A percentile compares a stretch with the other conserved stretches of the same genome.
phyloP scores from a whole-genome alignment of 1,140 invertebrate species.

The Drosophila hydei region DNA sequence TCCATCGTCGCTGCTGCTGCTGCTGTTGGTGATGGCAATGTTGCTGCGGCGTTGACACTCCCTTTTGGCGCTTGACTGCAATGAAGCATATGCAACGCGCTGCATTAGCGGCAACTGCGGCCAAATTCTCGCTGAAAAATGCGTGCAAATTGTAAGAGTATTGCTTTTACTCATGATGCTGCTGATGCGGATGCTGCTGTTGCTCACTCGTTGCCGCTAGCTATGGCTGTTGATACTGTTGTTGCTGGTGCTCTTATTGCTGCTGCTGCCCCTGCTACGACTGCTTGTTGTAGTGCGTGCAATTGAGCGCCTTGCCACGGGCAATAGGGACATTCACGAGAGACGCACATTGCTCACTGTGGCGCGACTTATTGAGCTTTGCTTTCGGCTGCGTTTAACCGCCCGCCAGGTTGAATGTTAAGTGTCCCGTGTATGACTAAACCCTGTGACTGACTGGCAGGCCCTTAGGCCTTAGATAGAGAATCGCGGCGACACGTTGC shows the following conservation, averaged over 20 bases:
- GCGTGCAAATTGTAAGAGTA: conserved; percentile 52
- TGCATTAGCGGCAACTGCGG: conserved; percentile 53
- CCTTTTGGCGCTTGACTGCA: conserved; percentile 63
- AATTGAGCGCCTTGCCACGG: conserved; percentile 12
- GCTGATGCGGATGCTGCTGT: conserved; percentile 5
- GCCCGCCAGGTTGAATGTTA: not conserved
- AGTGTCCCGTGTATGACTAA: no score
- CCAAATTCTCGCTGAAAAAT: conserved; percentile 51
- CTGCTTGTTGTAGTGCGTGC: conserved; percentile 18
- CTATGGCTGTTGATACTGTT: conserved; percentile 1
- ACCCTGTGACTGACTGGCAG: no score
- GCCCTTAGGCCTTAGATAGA: no score
- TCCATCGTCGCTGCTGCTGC: conserved; percentile 10
- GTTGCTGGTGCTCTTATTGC: conserved; percentile 2
- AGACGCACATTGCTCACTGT: not conserved
- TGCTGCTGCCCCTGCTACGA: no score
- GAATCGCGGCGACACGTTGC: no score
- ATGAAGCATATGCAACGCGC: conserved; percentile 59
- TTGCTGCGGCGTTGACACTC: conserved; percentile 57
- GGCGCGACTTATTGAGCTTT: not conserved
- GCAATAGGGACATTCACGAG: conserved; percentile 18
- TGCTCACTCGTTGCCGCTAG: conserved; percentile 23
- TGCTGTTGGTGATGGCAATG: conserved; percentile 8
- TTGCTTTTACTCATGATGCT: conserved; percentile 14
- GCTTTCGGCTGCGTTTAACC: not conserved